Base-by-base conservation (phyloP, 2,113 vertebrate species). In the Lagopus muta region DNA sequence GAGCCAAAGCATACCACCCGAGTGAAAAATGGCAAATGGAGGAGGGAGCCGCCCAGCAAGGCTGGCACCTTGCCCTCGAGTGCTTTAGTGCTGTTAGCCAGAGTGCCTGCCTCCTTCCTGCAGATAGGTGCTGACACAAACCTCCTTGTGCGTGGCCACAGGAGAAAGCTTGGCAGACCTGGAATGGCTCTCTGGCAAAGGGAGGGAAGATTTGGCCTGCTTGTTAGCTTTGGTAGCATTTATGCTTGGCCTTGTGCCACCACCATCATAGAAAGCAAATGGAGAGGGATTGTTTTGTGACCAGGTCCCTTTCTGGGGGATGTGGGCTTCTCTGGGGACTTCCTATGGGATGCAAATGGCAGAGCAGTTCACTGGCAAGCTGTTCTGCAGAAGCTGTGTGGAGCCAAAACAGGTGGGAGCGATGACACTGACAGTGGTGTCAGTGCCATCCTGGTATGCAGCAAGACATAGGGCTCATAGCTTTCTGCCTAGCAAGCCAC, bases 151-250 rank as follows among this genome's bases (percentile, higher is more conserved):
- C 1, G 6, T 30, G 50, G 78, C 60, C 13, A 27, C 36, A 1
- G 11, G 64, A 82, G 85, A 89, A 92, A 74, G 64, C 75, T 91
- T 22, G 60, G 80, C 42, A 55, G 84, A 82, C 82, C 93, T 92
- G 94, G 85, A 96, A 92, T 93, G 91, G 1, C 93, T 94, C 85
- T 83, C 47, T 30, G 67, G 61, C 86, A 71, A 52, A 87, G 60
- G 61, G 7, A 54, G 61, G 89, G 90, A 92, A 93, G 89, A 87
- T 65, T 2, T 6, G 91, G 75, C 64, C 64, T 76, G 58, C 75
- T 82, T 93, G 87, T 89, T 91, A 94, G 74, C 82, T 94, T 87
- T 90, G 86, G 88, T 93, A 88, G 79, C 3, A 2, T 2, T 19
- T 8, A 8, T 25, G 36, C 66, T 22, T 2, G 0, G 36, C 0